Evolutionary conservation across 2,888 invertebrate genomes (phyloP), one percentile per base, ranked within the genome.

Genomic region (Drosophila sordidula): DNA sequence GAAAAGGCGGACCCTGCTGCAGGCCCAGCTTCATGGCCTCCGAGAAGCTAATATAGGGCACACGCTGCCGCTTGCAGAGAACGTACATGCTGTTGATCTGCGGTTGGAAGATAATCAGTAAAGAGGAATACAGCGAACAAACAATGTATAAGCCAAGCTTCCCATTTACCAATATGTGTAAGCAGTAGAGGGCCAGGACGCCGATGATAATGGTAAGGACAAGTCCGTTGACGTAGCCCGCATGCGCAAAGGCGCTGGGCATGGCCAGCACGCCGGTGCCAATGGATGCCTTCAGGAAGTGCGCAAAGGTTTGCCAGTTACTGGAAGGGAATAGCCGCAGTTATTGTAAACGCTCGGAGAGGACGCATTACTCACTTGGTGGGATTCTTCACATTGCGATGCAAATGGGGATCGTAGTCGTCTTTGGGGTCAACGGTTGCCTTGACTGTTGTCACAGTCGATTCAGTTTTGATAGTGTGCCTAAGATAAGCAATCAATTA

Each of bases 251-350:
- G 0, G 95, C 95, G 92, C 95, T 94, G 0, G 99, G 99, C 97
- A 99, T 97, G 18, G 99, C 98, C 64, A 99, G 93, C 49, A 99
- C 98, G 0, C 99, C 99, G 11, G 98, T 98, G 4, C 99, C 99
- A 56, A 99, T 94, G 77, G 98, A 98, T 9, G 98, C 98, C 92
- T 99, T 99, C 69, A 99, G 93, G 78, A 99, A 94, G 92, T 99
- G 98, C 88, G 98, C 96, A 75, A 98, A 94, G 0, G 98, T 98
- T 90, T 98, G 97, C 92, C 95, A 91, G 90, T 98, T 97, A 66
- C 98, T 98, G 93, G 5, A 8, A 94, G 29, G n/a, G 16, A 36
- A 38, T 4, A 36, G n/a, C 0, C 0, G 12, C 26, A 18, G 26
- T 36, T 45, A 26, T 4, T 16, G 26, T 41, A 36, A 3, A 4